A percentile compares a stretch with the other conserved stretches of the same genome.
phyloP scores from a whole-genome alignment of 2,797 vertebrate genomes.

The Lithobates pipiens region DNA sequence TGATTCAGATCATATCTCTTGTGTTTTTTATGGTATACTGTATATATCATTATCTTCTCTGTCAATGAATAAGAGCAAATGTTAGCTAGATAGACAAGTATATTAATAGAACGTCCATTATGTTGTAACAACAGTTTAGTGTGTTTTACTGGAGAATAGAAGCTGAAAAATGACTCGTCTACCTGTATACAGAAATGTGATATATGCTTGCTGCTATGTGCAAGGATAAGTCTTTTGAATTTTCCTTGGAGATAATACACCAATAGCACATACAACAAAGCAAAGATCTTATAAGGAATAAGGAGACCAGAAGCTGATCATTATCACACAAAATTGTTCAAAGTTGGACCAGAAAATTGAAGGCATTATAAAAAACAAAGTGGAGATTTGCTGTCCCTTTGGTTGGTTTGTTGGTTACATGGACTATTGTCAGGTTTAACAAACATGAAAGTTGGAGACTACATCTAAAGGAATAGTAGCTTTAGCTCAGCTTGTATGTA shows the following conservation, averaged over 20 bases:
- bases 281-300: background rate
- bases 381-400: background rate
- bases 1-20: background rate
- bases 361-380: background rate
- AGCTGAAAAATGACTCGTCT: background rate
- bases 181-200: background rate
- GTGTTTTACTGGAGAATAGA: background rate
- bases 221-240: too few relatives aligned
- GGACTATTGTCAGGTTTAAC: too few relatives aligned
- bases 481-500: background rate
- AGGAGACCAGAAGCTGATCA: background rate
- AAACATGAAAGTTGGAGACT: background rate
- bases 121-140: background rate
- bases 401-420: background rate
- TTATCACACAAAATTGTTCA: too few relatives aligned
- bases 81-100: background rate
- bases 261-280: too few relatives aligned
- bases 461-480: background rate
- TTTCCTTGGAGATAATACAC: background rate
- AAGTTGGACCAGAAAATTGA: background rate
- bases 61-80: too few relatives aligned
- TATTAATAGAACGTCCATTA: background rate
- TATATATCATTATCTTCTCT: background rate
- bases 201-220: background rate
- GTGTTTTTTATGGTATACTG: background rate